Conservation (phyloP, 2,888 invertebrate genomes). For the Phortica okadai region DNA sequence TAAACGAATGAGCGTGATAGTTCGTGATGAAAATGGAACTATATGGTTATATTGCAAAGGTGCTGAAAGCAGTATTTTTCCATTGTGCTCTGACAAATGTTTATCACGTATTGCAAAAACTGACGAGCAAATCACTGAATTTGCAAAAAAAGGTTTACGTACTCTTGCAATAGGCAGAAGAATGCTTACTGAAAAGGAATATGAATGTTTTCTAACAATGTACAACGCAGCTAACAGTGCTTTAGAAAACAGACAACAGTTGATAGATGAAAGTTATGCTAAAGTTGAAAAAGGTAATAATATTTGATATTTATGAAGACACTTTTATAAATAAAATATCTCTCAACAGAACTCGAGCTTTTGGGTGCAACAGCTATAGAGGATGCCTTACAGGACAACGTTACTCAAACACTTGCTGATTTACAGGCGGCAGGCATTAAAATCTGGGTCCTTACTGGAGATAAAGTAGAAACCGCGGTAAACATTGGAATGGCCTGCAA, state of each 20-base stretch:
- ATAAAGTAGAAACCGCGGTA: constrained; percentile 90
- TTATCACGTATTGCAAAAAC: constrained; percentile 66
- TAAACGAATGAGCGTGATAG: constrained; percentile 92
- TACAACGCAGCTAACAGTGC: constrained; percentile 76
- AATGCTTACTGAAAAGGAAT: not conserved
- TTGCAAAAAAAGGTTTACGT: constrained; percentile 80
- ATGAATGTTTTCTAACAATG: constrained; percentile 76
- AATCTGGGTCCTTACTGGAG: constrained; percentile 94
- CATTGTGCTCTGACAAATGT: not conserved
- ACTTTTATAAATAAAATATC: not conserved
- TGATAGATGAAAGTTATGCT: constrained; percentile 77
- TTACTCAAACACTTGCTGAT: constrained; percentile 87
- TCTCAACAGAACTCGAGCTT: constrained; percentile 80
- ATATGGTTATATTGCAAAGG: constrained; percentile 87
- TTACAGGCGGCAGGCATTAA: constrained; percentile 87
- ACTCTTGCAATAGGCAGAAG: constrained; percentile 3
- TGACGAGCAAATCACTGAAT: constrained; percentile 87
- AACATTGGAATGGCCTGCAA: constrained; percentile 88
- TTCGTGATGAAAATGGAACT: constrained; percentile 79
- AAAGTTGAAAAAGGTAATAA: constrained; percentile 79
- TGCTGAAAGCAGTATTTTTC: constrained; percentile 80
- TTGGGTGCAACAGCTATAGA: constrained; percentile 93
- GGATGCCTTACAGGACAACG: constrained; percentile 90
- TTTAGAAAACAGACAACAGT: constrained; percentile 76
- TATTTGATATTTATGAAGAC: too few relatives aligned